A percentile compares a stretch with the other conserved stretches of the same genome.
Conservation (phyloP, 1,140 invertebrate species). For the Chionoecetes opilio region DNA sequence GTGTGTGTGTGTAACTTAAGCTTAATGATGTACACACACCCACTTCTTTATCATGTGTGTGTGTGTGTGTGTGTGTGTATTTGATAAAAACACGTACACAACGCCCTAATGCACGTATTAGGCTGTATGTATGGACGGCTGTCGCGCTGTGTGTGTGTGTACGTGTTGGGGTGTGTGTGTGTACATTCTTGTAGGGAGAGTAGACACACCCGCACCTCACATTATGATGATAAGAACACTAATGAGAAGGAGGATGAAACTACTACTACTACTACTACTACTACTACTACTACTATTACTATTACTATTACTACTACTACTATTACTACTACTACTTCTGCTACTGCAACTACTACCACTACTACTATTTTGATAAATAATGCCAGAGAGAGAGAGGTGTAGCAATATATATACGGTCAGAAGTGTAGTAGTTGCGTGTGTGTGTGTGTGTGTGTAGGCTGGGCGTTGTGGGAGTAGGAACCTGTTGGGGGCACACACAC, state of each 20-base stretch:
- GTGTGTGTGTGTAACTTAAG: slow-evolving; percentile 14
- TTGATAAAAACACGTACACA: neutral
- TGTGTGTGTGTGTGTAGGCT: neutral
- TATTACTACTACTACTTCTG: slow-evolving; percentile 14
- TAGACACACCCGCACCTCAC: neutral
- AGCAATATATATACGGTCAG: too few relatives aligned
- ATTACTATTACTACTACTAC: slow-evolving; percentile 16
- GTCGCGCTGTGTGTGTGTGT: neutral
- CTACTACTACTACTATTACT: slow-evolving; percentile 15
- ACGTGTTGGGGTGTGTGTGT: neutral
- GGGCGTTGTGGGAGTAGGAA: neutral
- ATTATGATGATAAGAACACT: neutral
- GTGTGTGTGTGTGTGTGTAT: slow-evolving; percentile 34
- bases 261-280: slow-evolving; percentile 29
- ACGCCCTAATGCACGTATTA: neutral
- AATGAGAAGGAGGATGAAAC: neutral
- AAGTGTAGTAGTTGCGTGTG: too few relatives aligned
- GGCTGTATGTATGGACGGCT: neutral
- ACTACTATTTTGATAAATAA: too few relatives aligned
- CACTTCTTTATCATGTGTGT: neutral
- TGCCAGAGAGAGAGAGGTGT: too few relatives aligned
- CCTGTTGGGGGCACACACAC: neutral
- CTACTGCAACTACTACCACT: too few relatives aligned
- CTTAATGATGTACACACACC: slow-evolving; percentile 33
- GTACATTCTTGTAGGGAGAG: neutral